A percentile compares a stretch with the other conserved stretches of the same genome.
phyloP scores from a whole-genome alignment of 2,113 vertebrate species.

The Columba janthina region DNA sequence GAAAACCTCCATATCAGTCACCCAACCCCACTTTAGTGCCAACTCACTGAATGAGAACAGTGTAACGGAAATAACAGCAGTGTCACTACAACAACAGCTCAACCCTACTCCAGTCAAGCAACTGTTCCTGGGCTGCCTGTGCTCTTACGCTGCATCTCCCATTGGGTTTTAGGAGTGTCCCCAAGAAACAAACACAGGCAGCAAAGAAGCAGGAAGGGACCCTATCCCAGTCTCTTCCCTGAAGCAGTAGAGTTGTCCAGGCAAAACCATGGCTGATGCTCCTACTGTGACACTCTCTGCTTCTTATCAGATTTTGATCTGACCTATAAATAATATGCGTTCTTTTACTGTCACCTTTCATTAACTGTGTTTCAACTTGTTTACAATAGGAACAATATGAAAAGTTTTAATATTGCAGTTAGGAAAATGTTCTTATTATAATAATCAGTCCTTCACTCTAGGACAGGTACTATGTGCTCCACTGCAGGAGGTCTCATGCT shows the following conservation, averaged over 20 bases:
- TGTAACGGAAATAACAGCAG: background rate
- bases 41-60: background rate
- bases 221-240: background rate
- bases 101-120: background rate
- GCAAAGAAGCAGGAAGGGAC: background rate
- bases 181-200: background rate
- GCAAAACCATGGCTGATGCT: background rate
- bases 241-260: accelerated
- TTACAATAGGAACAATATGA: background rate
- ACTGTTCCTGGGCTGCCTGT: background rate
- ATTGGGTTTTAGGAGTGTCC: accelerated
- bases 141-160: background rate
- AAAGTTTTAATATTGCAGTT: background rate
- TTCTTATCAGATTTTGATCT: background rate
- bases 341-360: background rate
- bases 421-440: background rate
- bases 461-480: background rate
- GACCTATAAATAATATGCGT: background rate
- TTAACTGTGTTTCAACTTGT: background rate
- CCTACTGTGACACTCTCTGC: background rate
- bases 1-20: background rate
- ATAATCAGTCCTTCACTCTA: background rate
- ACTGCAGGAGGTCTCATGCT: background rate
- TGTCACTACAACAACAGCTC: too few relatives aligned
- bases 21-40: background rate